Base-by-base conservation (phyloP, 2,888 invertebrate genomes). In the Caradrina clavipalpis region DNA sequence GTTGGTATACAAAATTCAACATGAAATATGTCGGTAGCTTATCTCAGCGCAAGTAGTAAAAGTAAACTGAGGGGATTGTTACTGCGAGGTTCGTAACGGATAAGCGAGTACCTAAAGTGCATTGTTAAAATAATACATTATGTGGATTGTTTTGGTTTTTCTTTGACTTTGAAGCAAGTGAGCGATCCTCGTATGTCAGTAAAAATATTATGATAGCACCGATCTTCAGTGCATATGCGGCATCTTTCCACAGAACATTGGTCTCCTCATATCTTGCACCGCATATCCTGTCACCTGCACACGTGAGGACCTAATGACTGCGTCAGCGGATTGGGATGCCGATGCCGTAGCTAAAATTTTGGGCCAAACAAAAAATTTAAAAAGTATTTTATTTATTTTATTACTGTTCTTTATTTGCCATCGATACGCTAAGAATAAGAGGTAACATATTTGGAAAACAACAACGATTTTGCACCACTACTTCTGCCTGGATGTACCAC, bases 31-130 rank as follows among this genome's bases (percentile, higher is more conserved):
- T 65, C 45, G 53, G 75, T 47, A 42, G 75, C 75, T 75, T 79
- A 78, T 79, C 79, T 60, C 17, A 57, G 75, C 35, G 57, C 63
- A 75, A 67, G 79, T 63, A 66, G 70, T 77, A 78, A 78, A 78
- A 78, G 75, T 70, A 70, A 75, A 78, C 60, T 78, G 65, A 54
- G 62, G 73, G 73, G 62, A 63, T 60, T 58, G 69, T 63, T 66
- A 59, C 56, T 63, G 63, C 53, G 78, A 53, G 49, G 50, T 47
- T 66, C 58, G 69, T 60, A 66, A 66, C 59, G 66, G 66, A 70
- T 79, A 78, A 78, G 56, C 63, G 66, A 64, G 54, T 66, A 73
- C 62, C 59, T 63, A 63, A 63, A 78, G 75, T 70, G 77, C 66
- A 79, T 78, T 75, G 63, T 78, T 70, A 64, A 74, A 67, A 66